Evolutionary conservation across 2,888 invertebrate genomes (phyloP).

Genomic region (Platycnemis pennipes): DNA sequence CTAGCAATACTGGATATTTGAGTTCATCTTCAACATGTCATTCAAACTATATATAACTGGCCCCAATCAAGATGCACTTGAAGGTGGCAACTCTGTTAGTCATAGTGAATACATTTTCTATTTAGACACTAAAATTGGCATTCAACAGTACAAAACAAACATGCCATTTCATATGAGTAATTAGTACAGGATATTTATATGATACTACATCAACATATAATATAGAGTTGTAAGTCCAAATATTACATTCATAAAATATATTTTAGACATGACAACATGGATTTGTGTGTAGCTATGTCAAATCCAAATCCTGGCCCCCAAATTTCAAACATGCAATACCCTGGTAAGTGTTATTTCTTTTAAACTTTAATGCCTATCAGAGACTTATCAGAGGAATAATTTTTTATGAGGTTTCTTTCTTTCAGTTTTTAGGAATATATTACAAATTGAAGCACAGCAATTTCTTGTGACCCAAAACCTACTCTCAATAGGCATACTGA

Average conservation of each 20-base stretch:
- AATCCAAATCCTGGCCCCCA: conserved; percentile 55
- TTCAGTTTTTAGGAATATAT: neutral
- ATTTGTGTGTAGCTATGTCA: neutral
- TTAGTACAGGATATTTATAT: neutral
- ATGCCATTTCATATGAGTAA: conserved; percentile 19
- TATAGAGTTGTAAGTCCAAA: conserved; percentile 16
- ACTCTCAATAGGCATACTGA: neutral
- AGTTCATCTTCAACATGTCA: neutral
- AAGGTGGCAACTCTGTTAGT: neutral
- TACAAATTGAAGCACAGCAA: too few relatives aligned
- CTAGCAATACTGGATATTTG: too few relatives aligned
- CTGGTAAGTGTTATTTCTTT: conserved; percentile 12
- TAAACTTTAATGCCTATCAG: neutral
- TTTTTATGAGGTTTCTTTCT: neutral
- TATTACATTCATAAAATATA: conserved; percentile 50
- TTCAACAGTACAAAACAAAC: neutral
- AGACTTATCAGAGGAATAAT: neutral
- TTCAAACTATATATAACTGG: too few relatives aligned
- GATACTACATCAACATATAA: neutral
- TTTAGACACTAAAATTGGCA: conserved; percentile 6
- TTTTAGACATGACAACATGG: conserved; percentile 32
- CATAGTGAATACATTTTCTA: neutral
- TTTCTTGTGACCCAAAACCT: neutral
- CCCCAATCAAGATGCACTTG: neutral
- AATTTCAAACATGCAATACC: conserved; percentile 33